A percentile compares a stretch with the other conserved stretches of the same genome.
These are phyloP conservation scores for Hycleus cichorii DNA, from an alignment of 1,140 invertebrate genomes.

Conservation along the genomic window DNA sequence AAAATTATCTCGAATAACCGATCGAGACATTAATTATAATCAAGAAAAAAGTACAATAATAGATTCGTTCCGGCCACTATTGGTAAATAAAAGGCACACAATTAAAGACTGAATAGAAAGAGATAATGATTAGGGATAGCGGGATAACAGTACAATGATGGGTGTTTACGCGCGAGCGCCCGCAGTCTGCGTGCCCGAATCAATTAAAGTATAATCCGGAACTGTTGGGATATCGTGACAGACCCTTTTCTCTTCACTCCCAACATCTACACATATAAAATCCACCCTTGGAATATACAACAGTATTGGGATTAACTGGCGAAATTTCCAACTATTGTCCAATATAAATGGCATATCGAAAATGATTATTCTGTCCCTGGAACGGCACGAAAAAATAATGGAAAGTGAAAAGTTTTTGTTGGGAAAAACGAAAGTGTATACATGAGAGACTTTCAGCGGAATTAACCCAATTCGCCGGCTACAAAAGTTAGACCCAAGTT, in stretches of 20 bases:
- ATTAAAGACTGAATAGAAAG: conserved; percentile 35
- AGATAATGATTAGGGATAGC: conserved; percentile 42
- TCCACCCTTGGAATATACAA: too few relatives aligned
- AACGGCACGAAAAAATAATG: too few relatives aligned
- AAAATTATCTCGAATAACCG: too few relatives aligned
- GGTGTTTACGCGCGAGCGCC: conserved; percentile 38
- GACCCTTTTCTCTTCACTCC: conserved; percentile 25
- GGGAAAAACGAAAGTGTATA: not conserved
- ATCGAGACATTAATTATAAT: too few relatives aligned
- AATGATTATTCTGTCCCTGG: too few relatives aligned
- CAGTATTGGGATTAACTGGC: too few relatives aligned
- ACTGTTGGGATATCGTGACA: conserved; percentile 38
- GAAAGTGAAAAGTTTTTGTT: too few relatives aligned
- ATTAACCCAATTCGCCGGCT: not conserved
- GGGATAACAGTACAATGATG: conserved; percentile 32
- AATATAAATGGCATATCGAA: too few relatives aligned
- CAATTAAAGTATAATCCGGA: conserved; percentile 44
- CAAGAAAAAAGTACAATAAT: too few relatives aligned
- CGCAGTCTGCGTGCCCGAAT: conserved; percentile 42
- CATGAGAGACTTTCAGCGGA: conserved; percentile 4
- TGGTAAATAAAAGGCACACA: conserved; percentile 34
- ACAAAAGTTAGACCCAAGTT: conserved; percentile 1
- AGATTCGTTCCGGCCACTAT: conserved; percentile 1
- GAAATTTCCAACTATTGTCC: too few relatives aligned
- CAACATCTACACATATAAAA: too few relatives aligned